Percentiles rank a stretch among this genome's conserved stretches.
Conservation (phyloP, 2,888 invertebrate species). For the Scaptomyza cyrtandrae region DNA sequence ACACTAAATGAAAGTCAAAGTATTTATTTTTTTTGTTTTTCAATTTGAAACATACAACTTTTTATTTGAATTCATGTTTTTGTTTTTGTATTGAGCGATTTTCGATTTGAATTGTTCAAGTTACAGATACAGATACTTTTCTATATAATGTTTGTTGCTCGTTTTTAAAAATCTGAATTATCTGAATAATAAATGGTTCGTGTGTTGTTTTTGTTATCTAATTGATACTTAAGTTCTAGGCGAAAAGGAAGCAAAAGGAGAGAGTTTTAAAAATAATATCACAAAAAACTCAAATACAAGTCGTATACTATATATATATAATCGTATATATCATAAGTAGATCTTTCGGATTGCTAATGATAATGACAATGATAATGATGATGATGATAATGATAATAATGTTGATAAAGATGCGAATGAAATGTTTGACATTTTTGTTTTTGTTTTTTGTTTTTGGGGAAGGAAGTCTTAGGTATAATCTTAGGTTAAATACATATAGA, state of each 20-base stretch:
- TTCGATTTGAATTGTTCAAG: conserved; percentile 16
- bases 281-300: conserved; percentile 78
- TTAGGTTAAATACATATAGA: conserved; percentile 55
- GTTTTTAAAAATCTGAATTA: conserved; percentile 1
- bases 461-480: conserved; percentile 58
- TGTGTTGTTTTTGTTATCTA: not conserved
- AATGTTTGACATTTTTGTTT: conserved; percentile 57
- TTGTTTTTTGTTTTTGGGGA: conserved; percentile 18
- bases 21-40: not conserved
- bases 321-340: conserved; percentile 31
- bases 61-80: conserved; percentile 44
- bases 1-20: not conserved
- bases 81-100: conserved; percentile 20
- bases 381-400: conserved; percentile 16
- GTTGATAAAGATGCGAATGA: conserved; percentile 35
- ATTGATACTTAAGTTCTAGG: conserved; percentile 37
- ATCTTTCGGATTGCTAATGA: conserved; percentile 36
- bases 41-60: conserved; percentile 70
- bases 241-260: conserved; percentile 65
- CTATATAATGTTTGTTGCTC: conserved; percentile 4
- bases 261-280: conserved; percentile 74
- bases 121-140: conserved; percentile 11
- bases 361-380: conserved; percentile 16
- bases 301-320: conserved; percentile 62
- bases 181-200: too few species aligned